Evolutionary conservation across 2,113 vertebrate species (phyloP), one percentile per base, ranked within the genome.

Genomic region (Noctilio leporinus): DNA sequence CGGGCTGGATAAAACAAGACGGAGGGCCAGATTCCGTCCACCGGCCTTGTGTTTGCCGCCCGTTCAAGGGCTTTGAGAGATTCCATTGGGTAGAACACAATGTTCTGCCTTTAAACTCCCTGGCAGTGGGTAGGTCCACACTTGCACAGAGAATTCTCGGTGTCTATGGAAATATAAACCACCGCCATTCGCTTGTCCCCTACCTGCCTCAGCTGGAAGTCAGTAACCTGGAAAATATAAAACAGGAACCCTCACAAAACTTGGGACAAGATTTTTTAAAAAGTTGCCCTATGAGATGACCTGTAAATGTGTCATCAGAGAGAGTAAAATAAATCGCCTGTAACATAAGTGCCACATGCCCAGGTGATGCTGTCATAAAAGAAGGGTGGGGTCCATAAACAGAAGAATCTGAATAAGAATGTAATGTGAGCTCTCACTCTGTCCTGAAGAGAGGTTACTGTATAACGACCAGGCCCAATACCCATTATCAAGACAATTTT

Each of bases 281-380:
- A 26, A 30, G 59, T 95, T 86, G 92, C 87, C 93, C 76, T 91
- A 28, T 93, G 22, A 93, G 86, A 94, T 90, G 96, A 96, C 96
- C 89, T 96, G 80, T 94, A 97, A 97, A 93, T 94, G 51, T 95
- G 95, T 91, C 93, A 83, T 95, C 83, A 88, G 73, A 95, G 62
- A 95, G 57, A 88, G 59, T 92, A 55, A 96, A 96, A 88, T 86
- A 94, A 95, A 62, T 53, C 24, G 64, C 70, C 64, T 86, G 69
- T 86, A 80, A 93, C 69, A 43, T 86, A 45, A 93, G 28, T 91
- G 76, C 80, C 96, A 92, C 19, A 76, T 94, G 59, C 40, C 80
- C 59, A 77, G 45, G 28, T 84, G 80, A 96, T 95, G 93, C 77
- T 94, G 92, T 97, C 97, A 97, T 92, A 97, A 95, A 59, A 81